Conservation (phyloP, 1,140 invertebrate genomes). For the Bombus consobrinus region DNA sequence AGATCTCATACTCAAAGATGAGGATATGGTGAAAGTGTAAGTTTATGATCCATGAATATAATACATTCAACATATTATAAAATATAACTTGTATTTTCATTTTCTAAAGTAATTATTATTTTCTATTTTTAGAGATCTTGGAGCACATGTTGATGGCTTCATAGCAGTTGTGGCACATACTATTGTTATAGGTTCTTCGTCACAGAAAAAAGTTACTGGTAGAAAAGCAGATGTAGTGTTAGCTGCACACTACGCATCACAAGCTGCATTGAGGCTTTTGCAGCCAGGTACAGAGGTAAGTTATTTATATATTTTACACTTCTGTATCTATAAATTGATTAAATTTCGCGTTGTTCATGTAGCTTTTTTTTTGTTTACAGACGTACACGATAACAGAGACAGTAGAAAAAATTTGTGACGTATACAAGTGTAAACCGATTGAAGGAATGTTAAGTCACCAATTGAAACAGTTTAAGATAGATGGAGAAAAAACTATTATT, state of each 20-base stretch:
- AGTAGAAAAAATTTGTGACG: constrained; percentile 96
- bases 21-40: constrained; percentile 99
- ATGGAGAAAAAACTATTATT: constrained; percentile 99
- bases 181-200: constrained; percentile 92
- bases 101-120: constrained; percentile 1
- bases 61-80: not conserved
- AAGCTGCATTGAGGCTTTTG: constrained; percentile 96
- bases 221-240: constrained; percentile 97
- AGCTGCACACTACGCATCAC: constrained; percentile 96
- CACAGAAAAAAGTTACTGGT: constrained; percentile 89
- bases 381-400: constrained; percentile 96
- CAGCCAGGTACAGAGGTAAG: constrained; percentile 95
- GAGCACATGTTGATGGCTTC: constrained; percentile 99
- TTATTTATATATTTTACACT: constrained; percentile 3
- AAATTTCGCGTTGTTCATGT: not conserved
- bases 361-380: constrained; percentile 81
- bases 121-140: constrained; percentile 92
- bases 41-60: constrained; percentile 71
- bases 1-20: constrained; percentile 94
- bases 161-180: constrained; percentile 99
- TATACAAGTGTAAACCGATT: constrained; percentile 98
- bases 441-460: constrained; percentile 99
- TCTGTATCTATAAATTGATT: not conserved
- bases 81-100: not conserved
- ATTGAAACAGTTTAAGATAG: constrained; percentile 97